phyloP scores from a whole-genome alignment of 2,888 invertebrate species.

The Holacanthella duospinosa region DNA sequence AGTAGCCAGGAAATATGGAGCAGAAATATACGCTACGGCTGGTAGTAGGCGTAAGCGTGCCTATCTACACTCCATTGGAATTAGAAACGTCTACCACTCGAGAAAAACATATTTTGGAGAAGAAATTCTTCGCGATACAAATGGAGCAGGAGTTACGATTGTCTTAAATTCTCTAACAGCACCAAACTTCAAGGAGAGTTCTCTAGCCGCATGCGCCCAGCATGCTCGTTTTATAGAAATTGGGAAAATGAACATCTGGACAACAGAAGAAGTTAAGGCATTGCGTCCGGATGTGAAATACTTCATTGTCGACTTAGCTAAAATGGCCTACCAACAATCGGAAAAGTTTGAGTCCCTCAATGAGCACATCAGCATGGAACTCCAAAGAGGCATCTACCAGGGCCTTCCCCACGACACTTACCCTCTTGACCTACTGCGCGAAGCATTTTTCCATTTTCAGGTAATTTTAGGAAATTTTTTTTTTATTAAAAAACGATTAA shows the following conservation, averaged over 20 bases:
- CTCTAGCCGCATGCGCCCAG: conserved; percentile 14
- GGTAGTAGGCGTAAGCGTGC: conserved; percentile 21
- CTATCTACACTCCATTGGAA: conserved; percentile 18
- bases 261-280: conserved; percentile 15
- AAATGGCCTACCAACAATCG: background rate
- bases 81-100: conserved; percentile 22
- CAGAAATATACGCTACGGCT: conserved; percentile 23
- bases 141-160: conserved; percentile 19
- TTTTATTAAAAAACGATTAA: too few species aligned
- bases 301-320: conserved; percentile 17
- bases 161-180: conserved; percentile 24
- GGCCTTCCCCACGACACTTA: conserved; percentile 21
- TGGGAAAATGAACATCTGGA: conserved; percentile 25
- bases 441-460: conserved; percentile 21
- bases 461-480: too few species aligned
- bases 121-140: conserved; percentile 15
- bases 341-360: background rate
- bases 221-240: conserved; percentile 26
- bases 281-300: conserved; percentile 22
- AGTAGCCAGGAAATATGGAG: conserved; percentile 16
- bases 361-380: conserved; percentile 7
- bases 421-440: conserved; percentile 14
- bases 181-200: conserved; percentile 23
- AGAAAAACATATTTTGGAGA: conserved; percentile 23
- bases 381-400: conserved; percentile 10